Base-by-base conservation (phyloP, 2,113 vertebrate species). In the Oreochromis tanganicae region DNA sequence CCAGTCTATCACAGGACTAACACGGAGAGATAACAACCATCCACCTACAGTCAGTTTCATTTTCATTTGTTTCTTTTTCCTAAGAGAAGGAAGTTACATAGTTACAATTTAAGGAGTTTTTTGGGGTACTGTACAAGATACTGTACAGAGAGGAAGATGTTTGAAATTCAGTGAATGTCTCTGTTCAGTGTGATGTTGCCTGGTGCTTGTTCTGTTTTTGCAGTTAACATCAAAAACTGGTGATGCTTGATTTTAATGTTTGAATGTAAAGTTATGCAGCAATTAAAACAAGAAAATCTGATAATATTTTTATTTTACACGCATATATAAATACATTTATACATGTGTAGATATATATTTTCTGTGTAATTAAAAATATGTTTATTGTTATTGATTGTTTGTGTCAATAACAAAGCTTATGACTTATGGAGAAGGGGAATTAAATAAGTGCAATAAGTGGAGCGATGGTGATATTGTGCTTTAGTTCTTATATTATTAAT, bases 221-320 rank as follows among this genome's bases (percentile, higher is more conserved):
- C 61, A n/a, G 9, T 66, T 66, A 66, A 36, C 6, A 36, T 66
- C 6, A 36, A 66, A 66, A 66, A n/a, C 32, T 36, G 17, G 5
- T 36, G 17, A 19, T 36, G 16, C 0, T 36, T 63, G 59, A 36
- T 12, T 12, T 63, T 10, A 36, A 63, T 7, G 32, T 63, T 34
- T 63, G 32, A 36, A 36, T 7, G 1, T 63, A 1, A 12, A 63
- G 32, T 63, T 63, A 63, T 63, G 5, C 16, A 63, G 9, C 59
- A 19, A 36, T 0, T 34, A 63, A 36, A 63, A 63, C 32, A 10
- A 63, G 17, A n/a, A 19, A 36, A 63, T 2, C 29, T 36, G 32
- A 63, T 19, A 0, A 11, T 36, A 63, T 36, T n/a, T 63, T 34
- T 34, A 34, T 0, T 34, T 34, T 63, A 0, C 29, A 34, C 5